A percentile compares a stretch with the other conserved stretches of the same genome.
Conservation (phyloP, 2,113 vertebrate genomes). For the Rana temporaria region DNA sequence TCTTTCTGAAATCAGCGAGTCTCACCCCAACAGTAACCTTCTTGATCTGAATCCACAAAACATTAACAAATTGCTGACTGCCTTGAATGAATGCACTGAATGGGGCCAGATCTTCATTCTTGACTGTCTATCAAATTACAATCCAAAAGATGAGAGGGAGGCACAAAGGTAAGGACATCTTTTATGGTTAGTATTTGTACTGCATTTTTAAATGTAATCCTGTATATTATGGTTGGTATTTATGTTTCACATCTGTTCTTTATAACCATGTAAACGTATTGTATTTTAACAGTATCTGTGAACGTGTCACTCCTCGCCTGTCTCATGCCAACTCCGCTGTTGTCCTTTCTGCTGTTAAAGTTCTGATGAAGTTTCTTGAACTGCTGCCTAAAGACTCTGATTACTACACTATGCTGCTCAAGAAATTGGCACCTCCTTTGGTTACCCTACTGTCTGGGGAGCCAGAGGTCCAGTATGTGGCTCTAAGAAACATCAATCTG, state of each 20-base stretch:
- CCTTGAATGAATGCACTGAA: conserved; percentile 96
- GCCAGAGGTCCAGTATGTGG: conserved; percentile 97
- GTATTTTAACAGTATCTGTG: conserved; percentile 83
- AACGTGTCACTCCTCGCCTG: conserved; percentile 94
- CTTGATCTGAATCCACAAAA: conserved; percentile 98
- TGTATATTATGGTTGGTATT: neutral
- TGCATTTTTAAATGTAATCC: neutral
- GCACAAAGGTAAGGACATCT: conserved; percentile 86
- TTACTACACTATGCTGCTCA: conserved; percentile 96
- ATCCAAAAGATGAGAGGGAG: conserved; percentile 95
- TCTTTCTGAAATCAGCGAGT: conserved; percentile 96
- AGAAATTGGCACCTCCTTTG: conserved; percentile 94
- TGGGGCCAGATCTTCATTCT: conserved; percentile 99
- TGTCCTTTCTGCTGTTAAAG: conserved; percentile 96
- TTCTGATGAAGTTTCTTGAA: conserved; percentile 98
- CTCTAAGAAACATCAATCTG: conserved; percentile 97
- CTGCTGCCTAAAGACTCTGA: conserved; percentile 95
- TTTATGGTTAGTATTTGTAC: neutral
- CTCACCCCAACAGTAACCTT: conserved; percentile 98
- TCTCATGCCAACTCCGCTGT: conserved; percentile 98
- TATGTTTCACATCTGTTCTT: neutral
- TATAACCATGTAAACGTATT: neutral
- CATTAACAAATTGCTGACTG: conserved; percentile 97
- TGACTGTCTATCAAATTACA: conserved; percentile 98
- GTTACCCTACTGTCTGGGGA: conserved; percentile 96